Evolutionary conservation across 2,797 vertebrate species (phyloP).

Genomic region (Gouania willdenowi): DNA sequence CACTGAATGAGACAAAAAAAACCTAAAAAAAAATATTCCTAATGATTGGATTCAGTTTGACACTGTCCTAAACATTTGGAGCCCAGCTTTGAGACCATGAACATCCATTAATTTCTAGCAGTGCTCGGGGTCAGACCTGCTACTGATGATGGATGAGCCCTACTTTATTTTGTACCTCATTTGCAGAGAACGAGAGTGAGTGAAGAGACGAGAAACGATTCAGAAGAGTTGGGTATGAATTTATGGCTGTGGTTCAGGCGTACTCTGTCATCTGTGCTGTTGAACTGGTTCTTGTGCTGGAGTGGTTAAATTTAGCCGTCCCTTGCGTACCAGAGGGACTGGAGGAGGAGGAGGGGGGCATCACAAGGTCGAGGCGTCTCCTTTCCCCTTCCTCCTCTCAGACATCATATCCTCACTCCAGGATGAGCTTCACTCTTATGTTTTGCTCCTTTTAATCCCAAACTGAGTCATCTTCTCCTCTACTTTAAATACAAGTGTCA

Average conservation of each 20-base stretch:
- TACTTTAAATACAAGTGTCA: constrained; percentile 7
- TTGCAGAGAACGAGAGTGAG: constrained; percentile 42
- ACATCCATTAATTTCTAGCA: constrained; percentile 7
- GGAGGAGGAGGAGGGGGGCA: constrained; percentile 20
- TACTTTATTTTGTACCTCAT: constrained; percentile 61
- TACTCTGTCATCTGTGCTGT: constrained; percentile 64
- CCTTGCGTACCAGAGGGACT: constrained; percentile 35
- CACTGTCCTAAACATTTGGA: constrained; percentile 4
- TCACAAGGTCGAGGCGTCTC: constrained; percentile 53
- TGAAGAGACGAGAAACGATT: constrained; percentile 25
- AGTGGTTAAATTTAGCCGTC: constrained; percentile 68
- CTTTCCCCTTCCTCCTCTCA: constrained; percentile 7
- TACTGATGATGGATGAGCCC: constrained; percentile 61
- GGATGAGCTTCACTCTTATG: too few relatives aligned
- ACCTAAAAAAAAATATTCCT: too few relatives aligned
- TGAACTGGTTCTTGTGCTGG: constrained; percentile 55
- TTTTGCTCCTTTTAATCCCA: constrained; percentile 6
- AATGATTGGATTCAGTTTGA: too few relatives aligned
- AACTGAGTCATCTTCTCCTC: constrained; percentile 13
- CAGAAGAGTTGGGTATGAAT: constrained; percentile 54
- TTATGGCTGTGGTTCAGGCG: constrained; percentile 40
- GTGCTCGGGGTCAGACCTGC: not conserved
- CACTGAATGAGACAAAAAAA: too few relatives aligned
- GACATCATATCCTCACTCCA: too few relatives aligned
- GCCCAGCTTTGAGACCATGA: not conserved